phyloP scores from a whole-genome alignment of 2,888 invertebrate species.

The Drosophila hawaiiensis region DNA sequence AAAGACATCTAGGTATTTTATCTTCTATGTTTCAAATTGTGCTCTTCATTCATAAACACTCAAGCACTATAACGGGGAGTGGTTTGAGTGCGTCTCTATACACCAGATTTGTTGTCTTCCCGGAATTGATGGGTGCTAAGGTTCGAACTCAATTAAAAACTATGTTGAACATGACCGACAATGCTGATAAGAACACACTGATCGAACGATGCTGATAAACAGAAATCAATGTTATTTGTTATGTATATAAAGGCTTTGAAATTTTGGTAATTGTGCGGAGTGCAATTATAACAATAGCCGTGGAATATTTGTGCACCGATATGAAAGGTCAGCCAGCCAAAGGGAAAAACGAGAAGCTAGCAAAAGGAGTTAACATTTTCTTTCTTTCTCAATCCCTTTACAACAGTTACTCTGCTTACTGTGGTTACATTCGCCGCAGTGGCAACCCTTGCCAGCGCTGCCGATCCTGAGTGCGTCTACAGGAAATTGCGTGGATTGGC shows the following conservation, averaged over 20 bases:
- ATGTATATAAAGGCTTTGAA: constrained; percentile 61
- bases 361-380: not conserved
- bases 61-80: constrained; percentile 48
- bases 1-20: not conserved
- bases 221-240: constrained; percentile 23
- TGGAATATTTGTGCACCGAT: constrained; percentile 54
- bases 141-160: constrained; percentile 70
- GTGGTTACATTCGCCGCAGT: constrained; percentile 72
- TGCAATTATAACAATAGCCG: constrained; percentile 59
- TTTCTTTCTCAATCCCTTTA: not conserved
- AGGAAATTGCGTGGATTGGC: constrained; percentile 68
- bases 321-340: constrained; percentile 66
- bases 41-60: constrained; percentile 48
- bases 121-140: constrained; percentile 51
- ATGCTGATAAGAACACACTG: constrained; percentile 47
- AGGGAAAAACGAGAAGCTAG: not conserved
- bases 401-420: constrained; percentile 73
- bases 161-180: constrained; percentile 55
- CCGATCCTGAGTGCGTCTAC: constrained; percentile 79
- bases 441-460: constrained; percentile 63
- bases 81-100: constrained; percentile 24
- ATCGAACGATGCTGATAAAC: constrained; percentile 56
- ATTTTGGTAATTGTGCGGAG: constrained; percentile 63
- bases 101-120: constrained; percentile 45
- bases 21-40: not conserved